phyloP scores from a whole-genome alignment of 1,140 invertebrate species.

The Sycobia sp. region DNA sequence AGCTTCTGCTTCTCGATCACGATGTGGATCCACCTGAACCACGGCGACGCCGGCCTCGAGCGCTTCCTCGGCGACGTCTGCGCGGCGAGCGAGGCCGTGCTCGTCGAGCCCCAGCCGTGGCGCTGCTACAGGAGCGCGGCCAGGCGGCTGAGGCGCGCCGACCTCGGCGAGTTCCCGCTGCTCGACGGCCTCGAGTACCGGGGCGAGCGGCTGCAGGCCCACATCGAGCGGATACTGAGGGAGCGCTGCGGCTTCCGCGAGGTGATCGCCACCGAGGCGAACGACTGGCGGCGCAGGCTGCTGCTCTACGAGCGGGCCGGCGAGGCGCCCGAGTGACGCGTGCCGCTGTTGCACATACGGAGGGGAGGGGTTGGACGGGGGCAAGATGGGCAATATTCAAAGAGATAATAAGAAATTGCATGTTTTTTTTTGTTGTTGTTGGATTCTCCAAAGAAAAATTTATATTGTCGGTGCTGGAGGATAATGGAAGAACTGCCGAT shows the following conservation, averaged over 20 bases:
- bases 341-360: too few relatives aligned
- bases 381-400: too few relatives aligned
- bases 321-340: not conserved
- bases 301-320: conserved; percentile 59
- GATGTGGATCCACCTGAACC: conserved; percentile 87
- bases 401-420: too few relatives aligned
- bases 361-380: too few relatives aligned
- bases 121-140: conserved; percentile 78
- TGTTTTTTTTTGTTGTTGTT: too few relatives aligned
- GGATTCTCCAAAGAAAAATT: too few relatives aligned
- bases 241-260: conserved; percentile 61
- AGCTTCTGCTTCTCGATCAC: conserved; percentile 81
- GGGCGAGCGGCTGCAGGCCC: conserved; percentile 64
- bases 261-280: conserved; percentile 64
- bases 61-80: conserved; percentile 66
- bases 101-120: conserved; percentile 83
- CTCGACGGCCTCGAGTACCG: conserved; percentile 66
- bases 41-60: conserved; percentile 73
- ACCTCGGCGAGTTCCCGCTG: conserved; percentile 65
- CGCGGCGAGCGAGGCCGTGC: conserved; percentile 62
- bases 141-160: conserved; percentile 69
- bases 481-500: too few relatives aligned
- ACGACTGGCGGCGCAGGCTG: conserved; percentile 73
- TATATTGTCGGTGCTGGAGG: too few relatives aligned
- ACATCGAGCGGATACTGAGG: conserved; percentile 67